Evolutionary conservation across 2,797 vertebrate genomes (phyloP).

Genomic region (Xiphorhynchus erythropygius): DNA sequence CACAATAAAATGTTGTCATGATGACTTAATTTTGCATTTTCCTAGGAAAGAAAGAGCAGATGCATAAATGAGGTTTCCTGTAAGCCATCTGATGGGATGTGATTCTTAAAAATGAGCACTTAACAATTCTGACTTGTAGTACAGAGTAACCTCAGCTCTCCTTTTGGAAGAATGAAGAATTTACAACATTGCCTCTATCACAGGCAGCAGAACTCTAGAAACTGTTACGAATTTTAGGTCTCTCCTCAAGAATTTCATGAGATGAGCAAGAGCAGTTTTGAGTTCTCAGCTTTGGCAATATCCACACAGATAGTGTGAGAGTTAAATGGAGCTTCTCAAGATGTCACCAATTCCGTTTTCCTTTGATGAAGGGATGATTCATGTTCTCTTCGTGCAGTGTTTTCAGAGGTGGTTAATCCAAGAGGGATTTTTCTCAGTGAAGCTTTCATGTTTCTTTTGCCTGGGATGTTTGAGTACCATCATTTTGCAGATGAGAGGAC

Average conservation of each 20-base stretch:
- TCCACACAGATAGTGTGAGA: background rate
- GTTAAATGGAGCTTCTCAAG: background rate
- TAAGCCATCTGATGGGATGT: background rate
- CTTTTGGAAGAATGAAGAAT: background rate
- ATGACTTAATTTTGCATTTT: constrained; percentile 40
- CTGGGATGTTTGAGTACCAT: background rate
- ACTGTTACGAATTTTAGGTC: background rate
- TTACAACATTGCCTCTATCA: background rate
- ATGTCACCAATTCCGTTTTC: background rate
- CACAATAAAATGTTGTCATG: constrained; percentile 43
- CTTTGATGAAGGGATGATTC: background rate
- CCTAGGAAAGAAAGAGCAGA: background rate
- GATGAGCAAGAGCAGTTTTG: background rate
- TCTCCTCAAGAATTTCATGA: background rate
- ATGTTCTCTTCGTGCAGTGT: background rate
- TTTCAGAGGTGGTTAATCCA: background rate
- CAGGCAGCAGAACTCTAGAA: background rate
- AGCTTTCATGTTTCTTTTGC: background rate
- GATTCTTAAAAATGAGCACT: background rate
- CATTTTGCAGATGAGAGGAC: background rate
- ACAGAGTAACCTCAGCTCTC: background rate
- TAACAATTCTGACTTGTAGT: background rate
- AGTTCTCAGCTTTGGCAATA: background rate
- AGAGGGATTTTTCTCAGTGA: background rate
- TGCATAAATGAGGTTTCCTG: constrained; percentile 8